phyloP scores from a whole-genome alignment of 2,113 vertebrate genomes.

The Phasianus colchicus region DNA sequence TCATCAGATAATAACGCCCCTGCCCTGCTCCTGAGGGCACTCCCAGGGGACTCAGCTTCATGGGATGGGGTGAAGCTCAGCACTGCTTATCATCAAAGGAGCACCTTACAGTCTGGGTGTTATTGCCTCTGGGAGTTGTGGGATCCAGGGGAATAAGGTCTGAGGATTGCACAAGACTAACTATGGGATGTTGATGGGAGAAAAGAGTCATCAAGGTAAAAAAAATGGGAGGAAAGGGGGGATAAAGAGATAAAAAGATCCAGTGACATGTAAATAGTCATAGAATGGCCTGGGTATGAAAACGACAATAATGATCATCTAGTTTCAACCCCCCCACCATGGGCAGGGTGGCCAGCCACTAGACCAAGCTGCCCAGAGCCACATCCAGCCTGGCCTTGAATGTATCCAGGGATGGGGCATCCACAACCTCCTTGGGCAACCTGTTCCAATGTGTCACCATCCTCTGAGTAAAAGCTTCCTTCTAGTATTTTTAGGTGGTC shows the following conservation, averaged over 20 bases:
- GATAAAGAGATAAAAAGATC: neutral
- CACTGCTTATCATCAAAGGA: neutral
- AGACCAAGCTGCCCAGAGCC: too few species aligned
- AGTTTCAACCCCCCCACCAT: too few species aligned
- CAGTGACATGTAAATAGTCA: neutral
- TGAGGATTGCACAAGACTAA: neutral
- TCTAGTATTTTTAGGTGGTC: neutral
- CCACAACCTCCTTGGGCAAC: too few species aligned
- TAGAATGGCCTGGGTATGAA: too few species aligned
- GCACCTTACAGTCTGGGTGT: fast-evolving
- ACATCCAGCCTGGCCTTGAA: too few species aligned
- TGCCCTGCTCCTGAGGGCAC: fast-evolving
- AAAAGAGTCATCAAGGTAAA: neutral
- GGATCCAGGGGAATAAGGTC: too few species aligned
- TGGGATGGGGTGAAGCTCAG: neutral
- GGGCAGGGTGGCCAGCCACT: too few species aligned
- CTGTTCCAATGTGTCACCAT: too few species aligned
- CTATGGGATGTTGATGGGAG: neutral
- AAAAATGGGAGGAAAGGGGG: neutral
- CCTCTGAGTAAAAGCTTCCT: too few species aligned
- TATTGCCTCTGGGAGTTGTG: neutral
- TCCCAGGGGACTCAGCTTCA: neutral
- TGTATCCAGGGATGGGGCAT: too few species aligned
- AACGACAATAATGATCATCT: too few species aligned
- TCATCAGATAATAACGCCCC: neutral